A percentile compares a stretch with the other conserved stretches of the same genome.
Conservation (phyloP, 2,888 invertebrate genomes). For the Glyphotaelius pellucidus region DNA sequence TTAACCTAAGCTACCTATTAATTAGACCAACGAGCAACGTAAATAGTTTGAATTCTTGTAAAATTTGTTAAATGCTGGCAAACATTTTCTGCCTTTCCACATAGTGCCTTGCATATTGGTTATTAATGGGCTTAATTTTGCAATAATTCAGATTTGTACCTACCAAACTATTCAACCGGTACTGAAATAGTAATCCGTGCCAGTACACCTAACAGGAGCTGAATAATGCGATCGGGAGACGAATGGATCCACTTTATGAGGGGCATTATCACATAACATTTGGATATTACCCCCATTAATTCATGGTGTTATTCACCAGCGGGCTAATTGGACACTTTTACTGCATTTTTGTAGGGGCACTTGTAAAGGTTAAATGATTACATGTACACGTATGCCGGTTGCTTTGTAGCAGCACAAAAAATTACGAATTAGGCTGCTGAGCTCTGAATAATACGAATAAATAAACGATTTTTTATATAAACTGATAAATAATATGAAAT, state of each 20-base stretch:
- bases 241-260: constrained; percentile 9
- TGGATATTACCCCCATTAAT: constrained; percentile 40
- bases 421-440: background rate
- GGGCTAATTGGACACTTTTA: constrained; percentile 26
- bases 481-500: too few species aligned
- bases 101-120: background rate
- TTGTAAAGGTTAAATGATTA: background rate
- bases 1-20: too few species aligned
- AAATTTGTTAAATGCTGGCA: background rate
- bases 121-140: background rate
- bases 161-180: background rate
- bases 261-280: constrained; percentile 35
- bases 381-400: background rate
- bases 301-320: background rate
- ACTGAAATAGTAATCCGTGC: background rate
- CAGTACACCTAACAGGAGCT: background rate
- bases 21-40: too few species aligned
- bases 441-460: too few species aligned
- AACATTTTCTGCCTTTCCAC: background rate
- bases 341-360: constrained; percentile 29
- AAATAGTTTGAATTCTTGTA: background rate
- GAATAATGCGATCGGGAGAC: constrained; percentile 3
- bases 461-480: too few species aligned
- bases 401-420: background rate
- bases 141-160: background rate